Base-by-base conservation (phyloP, 1,140 invertebrate species). In the Heliothis subflexa region DNA sequence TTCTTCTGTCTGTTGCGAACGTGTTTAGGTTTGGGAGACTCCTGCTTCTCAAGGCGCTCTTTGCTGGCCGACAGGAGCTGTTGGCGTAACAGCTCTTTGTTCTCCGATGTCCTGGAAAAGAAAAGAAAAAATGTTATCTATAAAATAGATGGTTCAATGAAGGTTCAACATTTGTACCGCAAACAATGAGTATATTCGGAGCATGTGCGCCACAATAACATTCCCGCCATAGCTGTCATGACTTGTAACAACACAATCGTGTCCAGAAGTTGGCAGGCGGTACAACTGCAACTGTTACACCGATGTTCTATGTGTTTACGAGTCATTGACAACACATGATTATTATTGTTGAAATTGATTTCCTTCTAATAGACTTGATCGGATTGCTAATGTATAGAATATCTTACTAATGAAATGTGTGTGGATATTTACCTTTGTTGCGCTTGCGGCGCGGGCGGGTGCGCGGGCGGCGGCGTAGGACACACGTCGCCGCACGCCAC, bases 1-100 rank as follows among this genome's bases (percentile, higher is more conserved):
- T 96, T 96, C 89, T 96, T 96, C 86, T 96, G 95, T 18, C 96
- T 94, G 55, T 95, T 95, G 14, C 96, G 83, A 10, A 81, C 76
- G 73, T 91, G 89, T 57, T 93, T 93, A 13, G 80, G 85, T 71
- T 91, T 90, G 0, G 91, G 80, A 12, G 82, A 80, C 21, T 91
- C 89, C 74, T 89, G 87, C 0, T 91, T 91, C 14, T 84, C 68
- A 68, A 81, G 82, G 0, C 91, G 87, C 28, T 92, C 91, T 61
- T 92, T 92, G 66, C 88, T 92, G 4, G 90, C 85, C 7, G 93
- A 92, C 21, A 94, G 83, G 25, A 94, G 81, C 66, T 94, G 93
- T 66, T 93, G 92, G 0, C 93, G 88, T 0, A 94, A 83, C 16
- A 94, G 70, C 66, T 94, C 93, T 75, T 94, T 94, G 71, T 93